Base-by-base conservation (phyloP, 1,140 invertebrate species). In the Octopus sinensis region DNA sequence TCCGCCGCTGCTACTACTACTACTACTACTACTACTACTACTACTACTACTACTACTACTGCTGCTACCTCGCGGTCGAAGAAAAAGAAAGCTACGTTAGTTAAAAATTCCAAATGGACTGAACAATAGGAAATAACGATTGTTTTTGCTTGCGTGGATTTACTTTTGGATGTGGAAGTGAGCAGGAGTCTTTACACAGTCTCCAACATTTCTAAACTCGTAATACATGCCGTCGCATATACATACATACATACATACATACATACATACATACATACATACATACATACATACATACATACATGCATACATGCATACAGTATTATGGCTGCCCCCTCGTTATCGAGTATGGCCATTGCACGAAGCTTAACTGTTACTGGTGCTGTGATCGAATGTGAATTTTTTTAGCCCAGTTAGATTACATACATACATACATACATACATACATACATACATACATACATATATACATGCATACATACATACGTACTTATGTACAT, bases 211-310 rank as follows among this genome's bases (percentile, higher is more conserved):
- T 43, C 30, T 43, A 3, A 43, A 43, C 30, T 43, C 30, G 30
- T 43, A 43, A 43, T 43, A 2, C 30, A 43, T 43, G 30, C 30
- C 30, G 30, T 9, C 53, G 62, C 62, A 23, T 80, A 43, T 73
- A 43, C 56, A 80, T 52, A 80, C 79, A 80, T 53, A 73, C 62
- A 75, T 52, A 73, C 62, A 75, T 52, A 53, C 9, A 75, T 53
- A 75, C 79, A 53, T 53, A 75, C 62, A 73, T 52, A 80, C 62
- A 80, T 52, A 53, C 62, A 80, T 53, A 80, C 79, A 73, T 52
- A 80, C 62, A 80, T 52, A 73, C 62, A 80, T 52, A 80, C 68
- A 80, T 52, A 80, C 79, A 80, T 52, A 73, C 62, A 80, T 52
- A 80, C 43, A 80, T 51, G 73, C 68, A 80, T 52, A 80, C 51